Evolutionary conservation across 92 coral and sea anemone species (phyloP), one percentile per base, ranked within the genome.

Genomic region (Phenganax stokvisi): DNA sequence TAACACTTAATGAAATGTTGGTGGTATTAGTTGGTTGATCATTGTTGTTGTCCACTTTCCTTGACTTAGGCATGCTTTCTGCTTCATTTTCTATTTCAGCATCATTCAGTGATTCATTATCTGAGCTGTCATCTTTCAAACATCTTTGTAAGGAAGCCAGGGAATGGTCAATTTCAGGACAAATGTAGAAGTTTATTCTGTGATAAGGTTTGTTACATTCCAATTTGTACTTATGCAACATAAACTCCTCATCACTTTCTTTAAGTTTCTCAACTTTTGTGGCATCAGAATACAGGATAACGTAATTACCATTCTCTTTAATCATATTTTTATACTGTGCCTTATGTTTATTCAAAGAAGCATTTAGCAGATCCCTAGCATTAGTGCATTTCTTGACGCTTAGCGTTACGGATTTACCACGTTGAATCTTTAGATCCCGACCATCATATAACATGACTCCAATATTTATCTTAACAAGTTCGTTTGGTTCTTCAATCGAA

Each of bases 151-250:
- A 73, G n/a, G 77, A 28, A 16, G 57, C 17, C 20, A 73, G 57
- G 8, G 77, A 73, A 73, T 73, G 51, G 77, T 73, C 77, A 73
- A 73, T 59, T 54, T 73, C 77, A 8, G 77, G 77, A 73, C 77
- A 73, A 6, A 73, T 57, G 65, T 59, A 60, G 27, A 56, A 56
- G 44, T 64, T 27, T 0, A 77, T 64, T 75, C 82, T 67, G 71
- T 84, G 86, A 69, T 84, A 84, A 56, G 56, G 78, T 47, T 84
- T 84, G 29, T 81, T 81, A 70, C 87, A 84, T 58, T 84, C 83
- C 30, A 65, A 65, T 44, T 84, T 84, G 56, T 84, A 76, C n/a
- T 84, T 84, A 56, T 84, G 87, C 76, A 67, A 65, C n/a, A 84
- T 71, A 77, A 84, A 84, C 67, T 76, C 67, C 27, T 76, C 79